Base-by-base conservation (phyloP, 2,113 vertebrate species). In the Spheniscus mendiculus region DNA sequence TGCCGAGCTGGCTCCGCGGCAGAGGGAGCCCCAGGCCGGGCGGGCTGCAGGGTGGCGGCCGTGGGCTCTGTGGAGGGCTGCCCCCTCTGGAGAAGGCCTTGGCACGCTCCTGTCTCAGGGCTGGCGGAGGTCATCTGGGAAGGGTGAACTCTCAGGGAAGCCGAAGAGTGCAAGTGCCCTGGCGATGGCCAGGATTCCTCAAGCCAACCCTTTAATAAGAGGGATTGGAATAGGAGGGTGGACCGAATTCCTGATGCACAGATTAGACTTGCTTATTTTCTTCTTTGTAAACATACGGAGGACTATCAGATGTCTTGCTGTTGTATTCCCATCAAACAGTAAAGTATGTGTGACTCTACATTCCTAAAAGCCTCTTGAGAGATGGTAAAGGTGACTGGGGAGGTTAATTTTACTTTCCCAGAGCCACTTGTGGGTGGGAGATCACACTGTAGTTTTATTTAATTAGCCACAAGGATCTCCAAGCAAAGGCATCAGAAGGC, bases 61-160 rank as follows among this genome's bases (percentile, higher is more conserved):
- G 34, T 25, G 70, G 49, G 23, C 10, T 15, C 47, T 18, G 5
- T 0, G 34, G 8, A 0, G 42, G 5, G 5, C 18, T 4, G 36
- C 19, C 23, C 23, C 23, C 47, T 38, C 2, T 3, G 34, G 27
- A 7, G 23, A 3, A 29, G 29, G 18, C 20, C 30, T 32, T 3
- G 76, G 32, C 40, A 21, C 1, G 0, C 30, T 36, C 55, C 21
- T 34, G 0, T 9, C n/a, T 4, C 17, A 0, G 85, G 40, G 36
- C 34, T 45, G 40, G 36, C 58, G 47, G 62, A 56, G 66, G 42
- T 20, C 50, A 5, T 13, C 45, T 21, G 72, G n/a, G 26, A 49
- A 50, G 73, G 20, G 21, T 0, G 9, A 32, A 27, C 29, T 26
- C 20, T 11, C 66, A 53, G 81, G 5, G 3, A 77, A 90, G 45